Conservation (phyloP, 2,797 vertebrate species). For the Odontamblyopus lacepedii region DNA sequence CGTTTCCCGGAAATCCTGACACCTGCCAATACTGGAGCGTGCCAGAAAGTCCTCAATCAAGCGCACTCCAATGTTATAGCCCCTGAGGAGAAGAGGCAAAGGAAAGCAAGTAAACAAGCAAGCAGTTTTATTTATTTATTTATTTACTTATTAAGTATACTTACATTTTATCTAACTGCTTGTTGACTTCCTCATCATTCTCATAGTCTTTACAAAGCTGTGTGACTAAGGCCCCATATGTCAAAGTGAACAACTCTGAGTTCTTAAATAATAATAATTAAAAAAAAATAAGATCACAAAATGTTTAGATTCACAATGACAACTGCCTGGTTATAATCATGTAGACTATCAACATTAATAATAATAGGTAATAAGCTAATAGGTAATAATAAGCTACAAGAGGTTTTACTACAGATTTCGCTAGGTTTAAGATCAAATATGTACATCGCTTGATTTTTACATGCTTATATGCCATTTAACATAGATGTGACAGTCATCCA, state of each 20-base stretch:
- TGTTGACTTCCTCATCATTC: constrained; percentile 98
- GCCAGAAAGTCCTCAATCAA: constrained; percentile 98
- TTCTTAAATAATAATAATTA: constrained; percentile 76
- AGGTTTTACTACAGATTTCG: not conserved
- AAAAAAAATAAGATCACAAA: not conserved
- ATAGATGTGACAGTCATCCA: not conserved
- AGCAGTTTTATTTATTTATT: too few species aligned
- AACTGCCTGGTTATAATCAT: not conserved
- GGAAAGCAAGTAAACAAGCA: not conserved
- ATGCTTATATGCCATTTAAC: not conserved
- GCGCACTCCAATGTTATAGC: constrained; percentile 97
- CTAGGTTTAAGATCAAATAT: not conserved
- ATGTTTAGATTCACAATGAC: not conserved
- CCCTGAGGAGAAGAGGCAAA: constrained; percentile 77
- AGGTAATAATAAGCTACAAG: not conserved
- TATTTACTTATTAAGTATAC: constrained; percentile 45
- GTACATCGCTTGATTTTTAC: not conserved
- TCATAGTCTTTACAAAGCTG: constrained; percentile 99
- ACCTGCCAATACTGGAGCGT: constrained; percentile 93
- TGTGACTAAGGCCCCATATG: constrained; percentile 95
- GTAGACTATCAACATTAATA: not conserved
- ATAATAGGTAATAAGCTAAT: not conserved
- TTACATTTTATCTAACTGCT: constrained; percentile 98
- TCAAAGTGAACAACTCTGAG: constrained; percentile 96
- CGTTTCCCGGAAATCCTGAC: constrained; percentile 98